Conservation (phyloP, 1,140 invertebrate genomes). For the Macrocentrus cingulum region DNA sequence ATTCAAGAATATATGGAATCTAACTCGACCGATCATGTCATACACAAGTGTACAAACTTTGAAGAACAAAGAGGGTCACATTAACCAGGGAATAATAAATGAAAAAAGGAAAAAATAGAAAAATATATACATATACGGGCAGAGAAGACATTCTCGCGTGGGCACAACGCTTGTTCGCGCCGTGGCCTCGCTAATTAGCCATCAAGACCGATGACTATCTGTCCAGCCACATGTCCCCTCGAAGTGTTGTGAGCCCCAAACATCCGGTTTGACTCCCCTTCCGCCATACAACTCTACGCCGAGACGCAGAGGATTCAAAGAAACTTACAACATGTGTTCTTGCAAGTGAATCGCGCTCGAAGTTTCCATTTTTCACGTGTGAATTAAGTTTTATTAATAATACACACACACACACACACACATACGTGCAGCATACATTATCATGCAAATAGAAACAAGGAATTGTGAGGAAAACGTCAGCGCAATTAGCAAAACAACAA, state of each 20-base stretch:
- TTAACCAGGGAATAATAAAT: not conserved
- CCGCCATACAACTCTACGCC: constrained; percentile 14
- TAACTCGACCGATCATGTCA: too few species aligned
- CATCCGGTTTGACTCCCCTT: constrained; percentile 25
- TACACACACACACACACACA: not conserved
- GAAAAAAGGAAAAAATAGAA: constrained; percentile 7
- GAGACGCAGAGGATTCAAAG: constrained; percentile 22
- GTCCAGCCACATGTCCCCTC: constrained; percentile 28
- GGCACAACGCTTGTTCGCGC: constrained; percentile 26
- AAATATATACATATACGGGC: too few species aligned
- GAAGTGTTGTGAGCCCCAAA: constrained; percentile 21
- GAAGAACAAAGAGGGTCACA: not conserved
- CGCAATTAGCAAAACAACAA: constrained; percentile 21
- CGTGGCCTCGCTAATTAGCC: constrained; percentile 28
- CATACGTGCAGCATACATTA: not conserved
- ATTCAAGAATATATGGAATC: too few species aligned
- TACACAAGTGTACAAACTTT: not conserved
- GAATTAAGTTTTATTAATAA: not conserved
- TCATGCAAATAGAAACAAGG: not conserved
- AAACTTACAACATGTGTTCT: constrained; percentile 38
- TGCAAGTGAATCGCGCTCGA: constrained; percentile 34
- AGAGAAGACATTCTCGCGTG: constrained; percentile 21
- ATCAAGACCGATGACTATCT: constrained; percentile 27
- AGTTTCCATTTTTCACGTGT: constrained; percentile 10
- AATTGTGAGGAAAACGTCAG: not conserved